Conservation (phyloP, 1,140 invertebrate genomes). For the Trachymyrmex septentrionalis region DNA sequence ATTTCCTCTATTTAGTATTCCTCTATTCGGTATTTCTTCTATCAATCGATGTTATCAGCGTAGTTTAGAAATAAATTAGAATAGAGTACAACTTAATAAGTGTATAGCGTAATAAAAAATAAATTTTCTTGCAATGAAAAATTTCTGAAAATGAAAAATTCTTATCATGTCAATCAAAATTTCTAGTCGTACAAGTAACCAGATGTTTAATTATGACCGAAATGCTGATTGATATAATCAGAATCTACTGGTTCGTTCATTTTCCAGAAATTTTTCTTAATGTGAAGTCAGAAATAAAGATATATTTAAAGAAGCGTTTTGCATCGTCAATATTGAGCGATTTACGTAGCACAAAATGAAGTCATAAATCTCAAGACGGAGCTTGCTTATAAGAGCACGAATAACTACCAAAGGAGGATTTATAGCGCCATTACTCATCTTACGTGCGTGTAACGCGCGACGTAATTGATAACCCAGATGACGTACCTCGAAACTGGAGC, state of each 20-base stretch:
- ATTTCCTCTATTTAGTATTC: no score
- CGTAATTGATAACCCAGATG: constrained; percentile 77
- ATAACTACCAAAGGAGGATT: constrained; percentile 73
- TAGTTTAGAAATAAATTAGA: not conserved
- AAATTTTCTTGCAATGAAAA: not conserved
- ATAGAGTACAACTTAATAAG: not conserved
- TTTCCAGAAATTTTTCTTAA: no score
- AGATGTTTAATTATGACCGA: no score
- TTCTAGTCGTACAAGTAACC: no score
- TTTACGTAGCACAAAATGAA: constrained; percentile 66
- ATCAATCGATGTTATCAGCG: not conserved
- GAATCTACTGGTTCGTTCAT: no score
- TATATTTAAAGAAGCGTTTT: constrained; percentile 37
- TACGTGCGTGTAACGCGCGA: constrained; percentile 67
- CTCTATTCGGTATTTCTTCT: no score
- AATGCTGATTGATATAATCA: no score
- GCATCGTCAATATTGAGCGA: constrained; percentile 62
- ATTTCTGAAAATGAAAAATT: no score
- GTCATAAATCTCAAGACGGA: constrained; percentile 70
- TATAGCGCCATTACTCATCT: constrained; percentile 73
- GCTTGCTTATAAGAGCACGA: constrained; percentile 62
- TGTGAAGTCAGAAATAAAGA: constrained; percentile 15
- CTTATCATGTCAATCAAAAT: no score
- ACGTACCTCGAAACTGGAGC: constrained; percentile 71
- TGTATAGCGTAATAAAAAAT: no score